Evolutionary conservation across 2,113 vertebrate genomes (phyloP), one percentile per base, ranked within the genome.

Genomic region (Heloderma charlesbogerti): DNA sequence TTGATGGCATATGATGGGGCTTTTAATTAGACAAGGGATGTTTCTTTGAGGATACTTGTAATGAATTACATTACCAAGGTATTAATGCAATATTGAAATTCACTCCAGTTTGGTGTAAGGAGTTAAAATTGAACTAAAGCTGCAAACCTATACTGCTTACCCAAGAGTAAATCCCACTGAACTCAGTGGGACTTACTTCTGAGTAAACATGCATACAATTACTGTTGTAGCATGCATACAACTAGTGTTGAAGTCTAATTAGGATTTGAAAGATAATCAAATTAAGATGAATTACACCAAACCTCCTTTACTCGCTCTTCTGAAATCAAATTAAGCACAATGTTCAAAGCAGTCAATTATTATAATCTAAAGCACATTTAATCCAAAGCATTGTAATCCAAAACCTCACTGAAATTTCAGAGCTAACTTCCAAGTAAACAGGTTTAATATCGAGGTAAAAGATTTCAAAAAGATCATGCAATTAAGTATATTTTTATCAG

Each of bases 181-280:
- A 84, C 54, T 40, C n/a, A 25, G 13, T 84, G 54, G 57, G 81
- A 6, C 22, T 63, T 63, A 63, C 60, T 63, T 63, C 60, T 20
- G 60, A 63, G 20, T 63, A 63, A 63, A 63, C 60, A 63, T 63
- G 60, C 20, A 22, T 63, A 63, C 60, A 22, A 37, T 37, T 75
- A 29, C 37, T n/a, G n/a, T n/a, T n/a, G n/a, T n/a, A n/a, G n/a
- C 60, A 63, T 63, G 60, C 20, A 22, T 63, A 63, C 60, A 22
- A 37, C 18, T 75, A 40, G 5, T 20, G 40, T 77, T 77, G 10
- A 63, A 83, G 18, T 63, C 34, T 83, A 83, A 83, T 63, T 83
- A 83, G 31, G 51, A 82, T 37, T 82, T 82, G 80, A 83, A 83
- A 83, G 54, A 83, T 63, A 83, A 37, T 51, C n/a, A 83, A 83